phyloP scores from a whole-genome alignment of 2,888 invertebrate genomes.

The Nemoura dubitans region DNA sequence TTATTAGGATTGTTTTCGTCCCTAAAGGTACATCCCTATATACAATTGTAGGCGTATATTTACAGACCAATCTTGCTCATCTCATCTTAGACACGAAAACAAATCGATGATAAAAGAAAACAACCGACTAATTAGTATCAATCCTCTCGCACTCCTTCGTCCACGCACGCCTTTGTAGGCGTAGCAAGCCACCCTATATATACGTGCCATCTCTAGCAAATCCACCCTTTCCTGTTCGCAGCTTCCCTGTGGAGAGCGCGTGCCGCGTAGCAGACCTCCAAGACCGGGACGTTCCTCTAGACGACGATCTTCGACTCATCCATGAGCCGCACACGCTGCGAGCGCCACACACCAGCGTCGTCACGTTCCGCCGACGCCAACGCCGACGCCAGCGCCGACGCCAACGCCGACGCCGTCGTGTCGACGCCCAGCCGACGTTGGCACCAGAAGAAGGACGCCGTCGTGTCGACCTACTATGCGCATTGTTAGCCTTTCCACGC shows the following conservation, averaged over 20 bases:
- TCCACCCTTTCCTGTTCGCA: slow-evolving; percentile 22
- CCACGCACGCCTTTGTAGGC: not conserved
- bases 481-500: slow-evolving; percentile 78
- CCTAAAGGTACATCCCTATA: not conserved
- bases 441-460: not conserved
- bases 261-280: not conserved
- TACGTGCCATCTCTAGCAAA: not conserved
- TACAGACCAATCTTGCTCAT: not conserved
- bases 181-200: not conserved
- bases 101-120: not conserved
- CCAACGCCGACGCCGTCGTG: too few relatives aligned
- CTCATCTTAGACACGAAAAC: not conserved
- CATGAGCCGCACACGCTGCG: slow-evolving; percentile 28
- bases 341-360: slow-evolving; percentile 16
- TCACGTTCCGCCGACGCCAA: too few relatives aligned
- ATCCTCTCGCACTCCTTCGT: not conserved
- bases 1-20: not conserved
- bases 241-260: not conserved
- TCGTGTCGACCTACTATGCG: slow-evolving; percentile 71
- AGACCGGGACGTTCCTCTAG: not conserved
- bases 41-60: not conserved
- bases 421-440: slow-evolving; percentile 25
- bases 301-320: not conserved
- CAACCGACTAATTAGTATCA: not conserved
- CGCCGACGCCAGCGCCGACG: too few relatives aligned